These are phyloP conservation scores for Entomyzon cyanotis DNA, from an alignment of 2,113 vertebrate species.

Conservation along the genomic window DNA sequence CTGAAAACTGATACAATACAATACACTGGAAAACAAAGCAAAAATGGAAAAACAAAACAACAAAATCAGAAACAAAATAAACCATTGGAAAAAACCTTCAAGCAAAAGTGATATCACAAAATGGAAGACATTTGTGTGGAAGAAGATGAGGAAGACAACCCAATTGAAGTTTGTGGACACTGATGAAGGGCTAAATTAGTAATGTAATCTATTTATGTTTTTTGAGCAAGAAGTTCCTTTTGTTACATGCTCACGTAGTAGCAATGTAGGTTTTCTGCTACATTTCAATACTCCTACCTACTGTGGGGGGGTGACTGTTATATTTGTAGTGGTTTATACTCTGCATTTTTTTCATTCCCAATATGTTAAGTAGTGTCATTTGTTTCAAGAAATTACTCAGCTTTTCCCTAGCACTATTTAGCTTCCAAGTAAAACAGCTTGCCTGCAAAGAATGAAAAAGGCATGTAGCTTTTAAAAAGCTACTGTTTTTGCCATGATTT, in stretches of 20 bases:
- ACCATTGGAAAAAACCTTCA: not conserved
- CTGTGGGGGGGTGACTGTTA: not conserved
- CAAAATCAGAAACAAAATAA: not conserved
- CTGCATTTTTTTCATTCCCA: slow-evolving; percentile 55
- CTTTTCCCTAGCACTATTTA: not conserved
- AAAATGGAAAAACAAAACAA: not conserved
- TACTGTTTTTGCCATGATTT: slow-evolving; percentile 70
- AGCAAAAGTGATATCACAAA: not conserved
- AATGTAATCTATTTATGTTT: not conserved
- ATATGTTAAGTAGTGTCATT: slow-evolving; percentile 47
- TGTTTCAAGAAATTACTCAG: slow-evolving; percentile 40
- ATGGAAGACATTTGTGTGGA: slow-evolving; percentile 56
- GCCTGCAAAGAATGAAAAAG: slow-evolving; percentile 37
- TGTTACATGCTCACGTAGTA: not conserved
- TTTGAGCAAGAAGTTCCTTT: not conserved
- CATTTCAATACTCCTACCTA: slow-evolving; percentile 13
- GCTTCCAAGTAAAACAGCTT: slow-evolving; percentile 49
- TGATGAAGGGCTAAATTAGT: not conserved
- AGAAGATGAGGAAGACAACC: not conserved
- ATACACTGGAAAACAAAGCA: not conserved
- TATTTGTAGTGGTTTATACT: slow-evolving; percentile 26
- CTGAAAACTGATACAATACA: not conserved
- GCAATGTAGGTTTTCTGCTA: not conserved
- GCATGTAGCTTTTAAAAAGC: slow-evolving; percentile 55
- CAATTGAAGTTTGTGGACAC: not conserved